phyloP scores from a whole-genome alignment of 2,888 invertebrate genomes.

The Acronicta psi region DNA sequence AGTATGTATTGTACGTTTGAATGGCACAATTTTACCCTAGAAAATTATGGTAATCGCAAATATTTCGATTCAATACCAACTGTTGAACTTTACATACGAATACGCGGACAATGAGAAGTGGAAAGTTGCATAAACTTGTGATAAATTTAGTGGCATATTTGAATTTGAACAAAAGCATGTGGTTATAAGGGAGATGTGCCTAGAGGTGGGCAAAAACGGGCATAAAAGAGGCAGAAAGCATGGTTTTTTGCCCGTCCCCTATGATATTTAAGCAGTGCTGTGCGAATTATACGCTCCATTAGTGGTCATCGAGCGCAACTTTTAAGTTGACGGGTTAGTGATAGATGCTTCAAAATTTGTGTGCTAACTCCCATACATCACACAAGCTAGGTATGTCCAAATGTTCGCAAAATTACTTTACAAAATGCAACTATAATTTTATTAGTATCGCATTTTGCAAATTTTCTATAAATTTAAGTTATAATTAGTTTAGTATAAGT shows the following conservation, averaged over 20 bases:
- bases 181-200: no score
- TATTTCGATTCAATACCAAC: constrained; percentile 24
- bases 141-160: constrained; percentile 47
- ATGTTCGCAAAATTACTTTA: constrained; percentile 30
- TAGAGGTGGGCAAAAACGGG: no score
- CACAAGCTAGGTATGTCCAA: constrained; percentile 11
- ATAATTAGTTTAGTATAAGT: not conserved
- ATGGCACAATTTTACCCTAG: constrained; percentile 24
- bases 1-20: constrained; percentile 42
- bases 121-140: constrained; percentile 41
- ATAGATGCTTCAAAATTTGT: constrained; percentile 44
- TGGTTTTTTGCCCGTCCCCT: no score
- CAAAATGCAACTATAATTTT: constrained; percentile 20
- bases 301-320: constrained; percentile 47
- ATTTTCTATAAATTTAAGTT: not conserved
- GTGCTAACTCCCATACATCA: constrained; percentile 39
- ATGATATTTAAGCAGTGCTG: constrained; percentile 29
- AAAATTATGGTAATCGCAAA: constrained; percentile 53
- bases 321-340: constrained; percentile 32
- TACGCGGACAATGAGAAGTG: constrained; percentile 29
- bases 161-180: constrained; percentile 56
- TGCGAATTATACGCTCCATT: constrained; percentile 62
- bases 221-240: no score
- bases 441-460: constrained; percentile 8
- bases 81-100: constrained; percentile 32